These are phyloP conservation scores for Pristionchus japonicus DNA, from an alignment of 2,888 invertebrate genomes.

Conservation along the genomic window DNA sequence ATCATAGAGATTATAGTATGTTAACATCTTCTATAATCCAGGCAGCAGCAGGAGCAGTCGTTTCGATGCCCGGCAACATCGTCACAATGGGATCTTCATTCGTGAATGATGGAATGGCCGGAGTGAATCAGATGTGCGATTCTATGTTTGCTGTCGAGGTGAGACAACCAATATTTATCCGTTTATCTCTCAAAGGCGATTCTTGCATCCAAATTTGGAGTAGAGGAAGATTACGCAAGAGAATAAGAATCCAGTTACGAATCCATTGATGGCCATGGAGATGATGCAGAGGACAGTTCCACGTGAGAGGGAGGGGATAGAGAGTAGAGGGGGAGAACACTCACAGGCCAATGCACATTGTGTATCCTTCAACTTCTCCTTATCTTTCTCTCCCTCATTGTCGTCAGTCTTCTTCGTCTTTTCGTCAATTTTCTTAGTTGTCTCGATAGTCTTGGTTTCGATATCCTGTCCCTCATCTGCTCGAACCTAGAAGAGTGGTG, in stretches of 20 bases:
- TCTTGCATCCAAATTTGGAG: background rate
- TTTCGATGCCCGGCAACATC: conserved; percentile 83
- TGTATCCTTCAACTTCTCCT: background rate
- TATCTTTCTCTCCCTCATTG: background rate
- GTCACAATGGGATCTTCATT: conserved; percentile 86
- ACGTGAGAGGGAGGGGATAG: background rate
- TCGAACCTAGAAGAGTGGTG: no score
- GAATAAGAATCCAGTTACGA: background rate
- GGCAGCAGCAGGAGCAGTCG: conserved; percentile 56
- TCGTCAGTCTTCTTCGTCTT: background rate
- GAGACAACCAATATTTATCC: background rate
- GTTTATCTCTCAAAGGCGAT: background rate
- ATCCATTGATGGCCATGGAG: background rate
- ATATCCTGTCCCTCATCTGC: background rate
- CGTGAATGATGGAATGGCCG: conserved; percentile 43
- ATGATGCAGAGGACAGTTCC: background rate
- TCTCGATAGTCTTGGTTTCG: background rate
- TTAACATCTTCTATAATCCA: background rate
- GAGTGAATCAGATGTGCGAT: conserved; percentile 50
- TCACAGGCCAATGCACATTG: background rate
- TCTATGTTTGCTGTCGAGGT: conserved; percentile 48
- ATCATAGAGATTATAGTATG: background rate
- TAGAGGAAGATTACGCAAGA: background rate
- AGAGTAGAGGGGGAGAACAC: background rate
- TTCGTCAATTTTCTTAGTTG: background rate